These are phyloP conservation scores for Physeter macrocephalus DNA, from an alignment of 2,113 vertebrate genomes.

Conservation along the genomic window DNA sequence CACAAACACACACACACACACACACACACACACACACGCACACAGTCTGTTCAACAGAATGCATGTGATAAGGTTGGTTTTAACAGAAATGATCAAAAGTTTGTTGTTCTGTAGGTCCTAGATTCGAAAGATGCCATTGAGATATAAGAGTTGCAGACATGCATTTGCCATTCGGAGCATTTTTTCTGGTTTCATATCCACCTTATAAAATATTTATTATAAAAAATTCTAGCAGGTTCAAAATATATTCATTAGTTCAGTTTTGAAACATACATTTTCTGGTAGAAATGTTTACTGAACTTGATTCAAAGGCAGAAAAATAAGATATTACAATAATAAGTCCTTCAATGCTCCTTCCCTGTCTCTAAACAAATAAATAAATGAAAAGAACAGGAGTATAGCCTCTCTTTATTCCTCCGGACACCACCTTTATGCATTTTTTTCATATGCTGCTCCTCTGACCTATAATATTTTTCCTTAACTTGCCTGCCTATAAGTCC, in stretches of 20 bases:
- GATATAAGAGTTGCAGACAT: background rate
- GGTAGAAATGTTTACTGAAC: background rate
- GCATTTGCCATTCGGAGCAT: background rate
- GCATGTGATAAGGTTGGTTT: background rate
- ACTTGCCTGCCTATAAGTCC: background rate
- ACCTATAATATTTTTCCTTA: background rate
- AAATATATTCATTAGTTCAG: background rate
- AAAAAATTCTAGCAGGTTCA: background rate
- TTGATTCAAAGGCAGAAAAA: background rate
- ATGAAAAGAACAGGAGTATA: background rate
- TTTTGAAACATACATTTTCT: background rate
- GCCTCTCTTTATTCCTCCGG: background rate
- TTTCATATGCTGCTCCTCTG: background rate
- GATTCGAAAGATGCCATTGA: background rate
- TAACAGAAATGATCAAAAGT: background rate
- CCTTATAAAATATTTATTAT: background rate
- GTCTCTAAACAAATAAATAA: background rate
- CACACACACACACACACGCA: no score
- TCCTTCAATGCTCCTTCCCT: background rate
- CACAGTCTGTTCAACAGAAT: background rate
- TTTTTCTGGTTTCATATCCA: background rate
- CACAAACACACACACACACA: background rate
- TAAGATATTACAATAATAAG: background rate
- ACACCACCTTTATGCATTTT: no score
- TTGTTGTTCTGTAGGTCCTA: background rate